Conservation (phyloP, 2,888 invertebrate genomes). For the Subacronicta megacephala region DNA sequence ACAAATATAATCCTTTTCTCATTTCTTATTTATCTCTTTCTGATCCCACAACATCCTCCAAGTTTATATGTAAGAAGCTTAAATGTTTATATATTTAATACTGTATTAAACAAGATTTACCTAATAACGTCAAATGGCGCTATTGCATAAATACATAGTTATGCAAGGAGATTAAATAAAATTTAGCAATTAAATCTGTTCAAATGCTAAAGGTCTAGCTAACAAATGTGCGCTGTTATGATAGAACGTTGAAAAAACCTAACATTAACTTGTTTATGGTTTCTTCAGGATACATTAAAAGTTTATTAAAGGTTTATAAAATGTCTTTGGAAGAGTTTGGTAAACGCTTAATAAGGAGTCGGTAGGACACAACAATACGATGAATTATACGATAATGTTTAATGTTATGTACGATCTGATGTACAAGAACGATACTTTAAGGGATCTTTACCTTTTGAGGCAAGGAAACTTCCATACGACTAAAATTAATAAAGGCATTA, state of each 20-base stretch:
- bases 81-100: conserved; percentile 8
- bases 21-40: conserved; percentile 24
- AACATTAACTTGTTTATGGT: conserved; percentile 1
- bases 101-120: conserved; percentile 19
- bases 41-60: conserved; percentile 14
- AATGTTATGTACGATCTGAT: too few species aligned
- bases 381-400: too few species aligned
- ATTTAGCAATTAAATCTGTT: conserved; percentile 22
- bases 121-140: conserved; percentile 8
- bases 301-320: neutral
- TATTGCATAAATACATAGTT: conserved; percentile 9
- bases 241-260: conserved; percentile 39
- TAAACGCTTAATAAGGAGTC: too few species aligned
- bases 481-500: too few species aligned
- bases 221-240: conserved; percentile 40
- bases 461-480: too few species aligned
- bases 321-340: neutral
- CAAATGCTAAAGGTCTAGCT: conserved; percentile 17
- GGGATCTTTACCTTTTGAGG: too few species aligned
- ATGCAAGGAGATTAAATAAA: conserved; percentile 12
- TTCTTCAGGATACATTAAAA: conserved; percentile 20
- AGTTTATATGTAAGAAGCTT: too few species aligned
- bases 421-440: too few species aligned
- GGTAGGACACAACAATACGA: too few species aligned
- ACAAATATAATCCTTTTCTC: conserved; percentile 11